Evolutionary conservation across 2,113 vertebrate genomes (phyloP).

Genomic region (Suncus etruscus): DNA sequence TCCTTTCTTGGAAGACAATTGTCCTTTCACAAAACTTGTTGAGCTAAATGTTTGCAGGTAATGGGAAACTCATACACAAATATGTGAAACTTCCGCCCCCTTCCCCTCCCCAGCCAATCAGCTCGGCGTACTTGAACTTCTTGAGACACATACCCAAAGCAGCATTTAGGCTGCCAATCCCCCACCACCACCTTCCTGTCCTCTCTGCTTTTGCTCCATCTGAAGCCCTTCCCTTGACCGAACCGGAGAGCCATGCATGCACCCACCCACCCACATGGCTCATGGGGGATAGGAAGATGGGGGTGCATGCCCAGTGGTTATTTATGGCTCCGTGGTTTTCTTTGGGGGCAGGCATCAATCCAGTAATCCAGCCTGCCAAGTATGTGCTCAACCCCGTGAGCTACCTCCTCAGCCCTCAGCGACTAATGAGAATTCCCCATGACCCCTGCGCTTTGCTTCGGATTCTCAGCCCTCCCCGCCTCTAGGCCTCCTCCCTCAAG

Average conservation of each 20-base stretch:
- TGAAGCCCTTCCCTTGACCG: too few species aligned
- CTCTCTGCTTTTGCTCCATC: constrained; percentile 21
- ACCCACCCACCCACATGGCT: too few species aligned
- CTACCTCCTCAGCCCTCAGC: too few species aligned
- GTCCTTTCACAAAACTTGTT: neutral
- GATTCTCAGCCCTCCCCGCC: neutral
- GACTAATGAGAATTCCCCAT: too few species aligned
- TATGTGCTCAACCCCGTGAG: too few species aligned
- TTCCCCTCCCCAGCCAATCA: neutral
- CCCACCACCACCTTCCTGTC: neutral
- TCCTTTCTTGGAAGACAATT: constrained; percentile 54
- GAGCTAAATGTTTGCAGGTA: constrained; percentile 10
- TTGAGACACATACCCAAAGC: constrained; percentile 16
- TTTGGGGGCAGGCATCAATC: too few species aligned
- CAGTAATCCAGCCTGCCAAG: too few species aligned
- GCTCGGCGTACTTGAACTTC: constrained; percentile 54
- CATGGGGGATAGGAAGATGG: too few species aligned
- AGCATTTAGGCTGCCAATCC: constrained; percentile 25
- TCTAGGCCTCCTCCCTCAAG: constrained; percentile 16
- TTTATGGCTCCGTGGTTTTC: too few species aligned
- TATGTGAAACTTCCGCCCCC: too few species aligned
- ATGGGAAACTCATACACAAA: constrained; percentile 50
- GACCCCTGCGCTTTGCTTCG: neutral
- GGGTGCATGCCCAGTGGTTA: too few species aligned
- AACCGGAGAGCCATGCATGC: too few species aligned